Conservation (phyloP, 2,888 invertebrate genomes). For the Tiphia femorata region DNA sequence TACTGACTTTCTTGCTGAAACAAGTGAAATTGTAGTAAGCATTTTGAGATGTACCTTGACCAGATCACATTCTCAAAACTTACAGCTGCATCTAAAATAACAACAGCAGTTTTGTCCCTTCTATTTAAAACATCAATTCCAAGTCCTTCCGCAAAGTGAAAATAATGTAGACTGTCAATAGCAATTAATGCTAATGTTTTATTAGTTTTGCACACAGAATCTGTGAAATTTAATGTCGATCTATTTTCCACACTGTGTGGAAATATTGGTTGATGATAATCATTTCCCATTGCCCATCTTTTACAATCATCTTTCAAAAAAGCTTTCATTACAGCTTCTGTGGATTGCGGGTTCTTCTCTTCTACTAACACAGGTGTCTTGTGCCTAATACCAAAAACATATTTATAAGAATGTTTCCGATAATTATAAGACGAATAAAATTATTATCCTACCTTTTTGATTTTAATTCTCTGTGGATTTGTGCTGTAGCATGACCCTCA, state of each 20-base stretch:
- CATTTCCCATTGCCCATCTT: slow-evolving; percentile 58
- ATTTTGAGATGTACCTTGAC: no score
- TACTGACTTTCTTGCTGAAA: slow-evolving; percentile 80
- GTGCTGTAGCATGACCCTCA: slow-evolving; percentile 10
- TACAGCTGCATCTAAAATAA: slow-evolving; percentile 81
- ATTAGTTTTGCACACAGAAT: slow-evolving; percentile 69
- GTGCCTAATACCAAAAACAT: slow-evolving; percentile 13
- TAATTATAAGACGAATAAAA: neutral
- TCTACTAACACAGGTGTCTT: slow-evolving; percentile 56
- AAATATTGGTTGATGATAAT: slow-evolving; percentile 58
- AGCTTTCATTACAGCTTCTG: slow-evolving; percentile 70
- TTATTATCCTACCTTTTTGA: slow-evolving; percentile 25
- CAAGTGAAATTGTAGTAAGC: slow-evolving; percentile 37
- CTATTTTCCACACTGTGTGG: slow-evolving; percentile 54
- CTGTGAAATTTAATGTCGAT: slow-evolving; percentile 43
- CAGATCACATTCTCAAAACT: slow-evolving; percentile 46
- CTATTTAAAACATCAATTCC: slow-evolving; percentile 77
- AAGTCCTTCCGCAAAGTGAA: slow-evolving; percentile 81
- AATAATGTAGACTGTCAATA: slow-evolving; percentile 80
- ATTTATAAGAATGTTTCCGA: neutral
- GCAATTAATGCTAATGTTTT: slow-evolving; percentile 76
- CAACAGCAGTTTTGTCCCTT: slow-evolving; percentile 76
- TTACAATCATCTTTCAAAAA: slow-evolving; percentile 53
- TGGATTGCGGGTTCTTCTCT: slow-evolving; percentile 72
- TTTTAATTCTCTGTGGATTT: slow-evolving; percentile 21